Conservation (phyloP, 1,140 invertebrate genomes). For the Papilio dardanus region DNA sequence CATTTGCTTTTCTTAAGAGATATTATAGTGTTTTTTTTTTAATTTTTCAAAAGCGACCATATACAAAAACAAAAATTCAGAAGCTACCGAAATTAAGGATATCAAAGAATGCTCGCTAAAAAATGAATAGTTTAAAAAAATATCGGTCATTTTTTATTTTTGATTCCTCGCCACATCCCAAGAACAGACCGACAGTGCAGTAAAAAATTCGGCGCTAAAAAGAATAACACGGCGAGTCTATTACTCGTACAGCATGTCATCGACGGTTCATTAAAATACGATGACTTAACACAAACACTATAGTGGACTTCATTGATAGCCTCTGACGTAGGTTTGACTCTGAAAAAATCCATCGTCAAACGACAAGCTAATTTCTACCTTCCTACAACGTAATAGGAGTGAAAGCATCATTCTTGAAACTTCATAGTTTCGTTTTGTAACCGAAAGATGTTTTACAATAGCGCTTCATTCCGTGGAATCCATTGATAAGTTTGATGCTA, state of each 20-base stretch:
- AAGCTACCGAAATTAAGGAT: constrained; percentile 41
- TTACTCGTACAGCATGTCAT: constrained; percentile 81
- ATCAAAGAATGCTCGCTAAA: constrained; percentile 59
- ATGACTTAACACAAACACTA: constrained; percentile 80
- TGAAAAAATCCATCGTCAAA: constrained; percentile 66
- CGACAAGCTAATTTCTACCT: constrained; percentile 48
- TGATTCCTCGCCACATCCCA: constrained; percentile 60
- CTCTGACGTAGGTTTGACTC: constrained; percentile 73
- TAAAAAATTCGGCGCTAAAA: constrained; percentile 79
- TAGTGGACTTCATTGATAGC: constrained; percentile 81
- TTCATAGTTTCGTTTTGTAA: constrained; percentile 69
- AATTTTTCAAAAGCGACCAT: not conserved
- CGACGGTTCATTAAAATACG: constrained; percentile 81
- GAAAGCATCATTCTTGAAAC: constrained; percentile 46
- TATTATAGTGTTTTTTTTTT: not conserved
- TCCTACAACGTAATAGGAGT: constrained; percentile 49
- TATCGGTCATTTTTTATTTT: constrained; percentile 60
- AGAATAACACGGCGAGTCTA: constrained; percentile 79
- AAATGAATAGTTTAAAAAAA: constrained; percentile 49
- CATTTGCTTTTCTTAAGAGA: not conserved
- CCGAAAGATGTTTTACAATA: constrained; percentile 75
- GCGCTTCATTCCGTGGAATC: constrained; percentile 79
- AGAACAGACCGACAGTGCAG: constrained; percentile 52
- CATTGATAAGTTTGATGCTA: constrained; percentile 81
- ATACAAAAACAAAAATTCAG: not conserved